phyloP scores from a whole-genome alignment of 2,797 vertebrate genomes.

The Sebastes diaconus region DNA sequence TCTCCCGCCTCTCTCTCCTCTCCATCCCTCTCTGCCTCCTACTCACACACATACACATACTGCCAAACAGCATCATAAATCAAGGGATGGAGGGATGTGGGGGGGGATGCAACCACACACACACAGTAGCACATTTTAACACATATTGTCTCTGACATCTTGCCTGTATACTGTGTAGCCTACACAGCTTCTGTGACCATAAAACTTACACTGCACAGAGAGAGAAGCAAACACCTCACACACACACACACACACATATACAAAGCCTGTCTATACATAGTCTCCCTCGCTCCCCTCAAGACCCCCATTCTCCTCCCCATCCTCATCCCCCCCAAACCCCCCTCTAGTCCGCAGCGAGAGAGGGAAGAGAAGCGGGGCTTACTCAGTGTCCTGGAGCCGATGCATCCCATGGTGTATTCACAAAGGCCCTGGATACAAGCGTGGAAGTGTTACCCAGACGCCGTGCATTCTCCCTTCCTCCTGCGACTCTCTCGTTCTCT shows the following conservation, averaged over 20 bases:
- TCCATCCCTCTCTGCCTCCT: conserved; percentile 70
- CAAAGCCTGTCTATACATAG: conserved; percentile 31
- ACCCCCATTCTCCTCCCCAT: conserved; percentile 34
- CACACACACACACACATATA: conserved; percentile 14
- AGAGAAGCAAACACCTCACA: conserved; percentile 27
- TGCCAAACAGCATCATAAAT: conserved; percentile 86
- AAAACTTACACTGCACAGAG: conserved; percentile 24
- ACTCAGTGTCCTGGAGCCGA: conserved; percentile 88
- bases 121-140: conserved; percentile 63
- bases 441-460: conserved; percentile 84
- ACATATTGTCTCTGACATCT: conserved; percentile 69
- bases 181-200: conserved; percentile 30
- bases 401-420: conserved; percentile 90
- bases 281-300: conserved; percentile 50
- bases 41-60: conserved; percentile 75
- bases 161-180: conserved; percentile 32
- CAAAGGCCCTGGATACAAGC: conserved; percentile 86
- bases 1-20: conserved; percentile 59
- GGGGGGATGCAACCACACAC: conserved; percentile 58
- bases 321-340: conserved; percentile 16
- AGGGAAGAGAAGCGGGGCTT: conserved; percentile 73
- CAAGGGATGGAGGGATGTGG: conserved; percentile 69
- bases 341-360: conserved; percentile 52
- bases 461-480: conserved; percentile 73
- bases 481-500: conserved; percentile 64